Base-by-base conservation (phyloP, 2,888 invertebrate genomes). In the Platycnemis pennipes region DNA sequence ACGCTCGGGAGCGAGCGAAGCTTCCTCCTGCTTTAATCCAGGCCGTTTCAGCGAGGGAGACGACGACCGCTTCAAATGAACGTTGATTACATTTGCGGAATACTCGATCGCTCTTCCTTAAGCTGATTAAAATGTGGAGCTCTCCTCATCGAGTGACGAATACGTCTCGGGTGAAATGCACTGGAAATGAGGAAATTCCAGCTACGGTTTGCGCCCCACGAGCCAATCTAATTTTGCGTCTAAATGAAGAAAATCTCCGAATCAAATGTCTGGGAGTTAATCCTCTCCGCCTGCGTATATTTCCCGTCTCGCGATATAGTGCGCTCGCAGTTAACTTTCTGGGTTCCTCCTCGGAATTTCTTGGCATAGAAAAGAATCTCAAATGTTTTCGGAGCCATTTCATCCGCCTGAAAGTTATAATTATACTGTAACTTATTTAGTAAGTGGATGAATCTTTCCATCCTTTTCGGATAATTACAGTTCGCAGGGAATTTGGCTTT, bases 51-150 rank as follows among this genome's bases (percentile, higher is more conserved):
- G 22, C 63, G n/a, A 7, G 31, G 37, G 31, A 69, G 37, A 31
- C 26, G 37, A 63, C 49, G 63, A 77, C 31, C 0, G 3, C 37
- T 77, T 37, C 77, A 77, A 77, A 77, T 77, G 77, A 77, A 77
- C 37, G 77, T 31, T 77, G 77, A 77, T 77, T 77, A 37, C 77
- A 77, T 77, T 77, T 77, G 4, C 37, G 77, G 37, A 77, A 13
- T 77, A n/a, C 77, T 69, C n/a, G n/a, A 31, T 69, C 69, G n/a
- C 69, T 22, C 31, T 69, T 31, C 31, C 77, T 31, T 77, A 77
- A 77, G 77, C 77, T 37, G 77, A 77, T 77, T 77, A 77, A 77
- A 77, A 77, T 77, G 77, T 31, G 77, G 37, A 77, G 37, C 37
- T 77, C 77, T 13, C 77, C 13, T 37, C 77, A 77, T 77, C 37